Evolutionary conservation across 2,113 vertebrate genomes (phyloP).

Genomic region (Callocephalon fimbriatum): DNA sequence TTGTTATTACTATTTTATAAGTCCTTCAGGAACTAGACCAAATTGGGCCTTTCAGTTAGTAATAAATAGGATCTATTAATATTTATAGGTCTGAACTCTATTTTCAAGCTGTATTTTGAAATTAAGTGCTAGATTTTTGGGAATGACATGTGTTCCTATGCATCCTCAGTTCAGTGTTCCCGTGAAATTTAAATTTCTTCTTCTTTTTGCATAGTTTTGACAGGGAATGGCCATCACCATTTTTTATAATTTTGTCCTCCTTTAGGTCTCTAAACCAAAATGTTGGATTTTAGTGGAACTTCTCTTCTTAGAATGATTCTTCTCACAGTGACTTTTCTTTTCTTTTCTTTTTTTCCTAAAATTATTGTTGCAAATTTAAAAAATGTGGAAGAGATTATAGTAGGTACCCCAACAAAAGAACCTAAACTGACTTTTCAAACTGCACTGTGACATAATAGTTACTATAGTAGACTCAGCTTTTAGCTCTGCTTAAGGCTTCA

Average conservation of each 20-base stretch:
- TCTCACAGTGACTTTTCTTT: not conserved
- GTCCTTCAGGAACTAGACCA: not conserved
- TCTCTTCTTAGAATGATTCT: not conserved
- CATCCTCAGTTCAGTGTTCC: not conserved
- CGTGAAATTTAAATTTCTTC: not conserved
- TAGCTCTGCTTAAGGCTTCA: not conserved
- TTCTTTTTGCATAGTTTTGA: not conserved
- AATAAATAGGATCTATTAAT: not conserved
- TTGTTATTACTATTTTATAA: not conserved
- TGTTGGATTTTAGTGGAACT: not conserved
- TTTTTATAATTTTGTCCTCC: not conserved
- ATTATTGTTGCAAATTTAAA: not conserved
- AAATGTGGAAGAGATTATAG: not conserved
- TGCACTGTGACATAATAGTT: not conserved
- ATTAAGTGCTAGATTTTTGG: not conserved
- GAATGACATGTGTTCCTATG: not conserved
- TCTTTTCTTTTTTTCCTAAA: not conserved
- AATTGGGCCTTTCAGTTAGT: not conserved
- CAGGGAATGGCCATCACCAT: not conserved
- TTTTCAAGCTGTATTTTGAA: not conserved
- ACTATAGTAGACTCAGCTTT: not conserved
- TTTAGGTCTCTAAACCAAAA: not conserved
- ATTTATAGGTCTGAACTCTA: not conserved
- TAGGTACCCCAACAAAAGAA: not conserved
- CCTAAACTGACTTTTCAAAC: not conserved